Base-by-base conservation (phyloP, 1,140 invertebrate species). In the Heliconius nattereri region DNA sequence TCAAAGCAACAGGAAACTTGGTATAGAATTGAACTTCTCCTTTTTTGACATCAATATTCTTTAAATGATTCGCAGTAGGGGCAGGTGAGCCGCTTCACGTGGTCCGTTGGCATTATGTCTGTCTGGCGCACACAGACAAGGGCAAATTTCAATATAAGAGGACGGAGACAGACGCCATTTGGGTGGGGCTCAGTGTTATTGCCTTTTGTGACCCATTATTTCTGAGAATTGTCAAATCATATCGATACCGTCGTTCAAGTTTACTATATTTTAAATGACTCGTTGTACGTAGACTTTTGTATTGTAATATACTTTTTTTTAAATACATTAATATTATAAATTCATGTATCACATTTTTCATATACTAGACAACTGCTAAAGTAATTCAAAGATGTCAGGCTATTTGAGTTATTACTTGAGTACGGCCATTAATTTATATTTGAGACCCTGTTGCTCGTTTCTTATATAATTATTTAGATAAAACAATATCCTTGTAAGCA, bases 101-200 rank as follows among this genome's bases (percentile, higher is more conserved):
- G 77, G 66, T 76, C 80, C 54, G 75, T 26, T 80, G 78, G 76
- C 81, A 80, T 80, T 80, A 79, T 80, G 83, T 85, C 72, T 71
- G 71, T 77, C 83, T 81, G 81, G 81, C 75, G 75, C 54, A 79
- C 83, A 70, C 84, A 85, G 84, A 85, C 83, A 85, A 85, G 82
- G 83, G 78, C 83, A 81, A 85, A 86, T 85, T 85, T 81, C 82
- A 84, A 85, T 82, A 74, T 82, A 83, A 73, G 77, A 80, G 70
- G 78, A 60, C 76, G 80, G 76, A 82, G 83, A 74, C 83, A 79
- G 79, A 79, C 75, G 76, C 80, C 54, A 32, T 82, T 80, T 80
- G 81, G 80, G 74, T 76, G 76, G 82, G 70, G 73, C n/a, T 45
- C 66, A 23, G 54, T 73, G 71, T 66, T 77, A 80, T 78, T 77